These are phyloP conservation scores for Cheilosia grossa DNA, from an alignment of 2,888 invertebrate species.

Conservation along the genomic window DNA sequence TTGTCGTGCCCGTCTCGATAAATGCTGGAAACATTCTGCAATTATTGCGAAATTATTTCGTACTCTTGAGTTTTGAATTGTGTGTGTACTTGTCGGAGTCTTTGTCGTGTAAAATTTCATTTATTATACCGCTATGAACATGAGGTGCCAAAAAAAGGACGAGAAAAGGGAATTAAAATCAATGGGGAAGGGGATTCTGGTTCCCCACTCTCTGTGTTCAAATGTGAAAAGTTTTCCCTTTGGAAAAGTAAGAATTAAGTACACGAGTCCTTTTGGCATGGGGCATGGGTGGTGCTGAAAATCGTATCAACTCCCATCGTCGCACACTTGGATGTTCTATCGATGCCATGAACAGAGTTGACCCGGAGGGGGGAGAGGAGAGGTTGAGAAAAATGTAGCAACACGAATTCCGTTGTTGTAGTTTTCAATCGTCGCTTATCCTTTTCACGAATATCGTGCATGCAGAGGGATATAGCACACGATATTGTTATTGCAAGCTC, in stretches of 20 bases:
- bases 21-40: conserved; percentile 74
- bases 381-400: conserved; percentile 7
- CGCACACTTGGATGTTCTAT: conserved; percentile 5
- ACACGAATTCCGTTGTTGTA: conserved; percentile 39
- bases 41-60: conserved; percentile 73
- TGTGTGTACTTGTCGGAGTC: conserved; percentile 29
- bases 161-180: conserved; percentile 46
- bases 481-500: conserved; percentile 58
- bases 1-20: conserved; percentile 51
- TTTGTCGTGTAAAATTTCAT: conserved; percentile 71
- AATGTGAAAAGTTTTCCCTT: conserved; percentile 70
- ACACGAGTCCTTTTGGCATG: conserved; percentile 37
- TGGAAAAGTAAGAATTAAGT: conserved; percentile 64
- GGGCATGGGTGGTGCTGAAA: conserved; percentile 5
- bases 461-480: not conserved
- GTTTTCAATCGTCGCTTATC: conserved; percentile 38
- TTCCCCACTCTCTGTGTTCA: conserved; percentile 43
- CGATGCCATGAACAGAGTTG: not conserved
- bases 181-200: conserved; percentile 30
- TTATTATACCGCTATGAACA: conserved; percentile 71
- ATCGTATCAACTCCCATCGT: not conserved
- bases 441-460: conserved; percentile 35
- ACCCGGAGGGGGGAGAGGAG: not conserved
- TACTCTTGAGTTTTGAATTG: conserved; percentile 66
- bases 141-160: conserved; percentile 33